Evolutionary conservation across 1,140 invertebrate species (phyloP), one percentile per base, ranked within the genome.

Genomic region (Lepidurus packardi): DNA sequence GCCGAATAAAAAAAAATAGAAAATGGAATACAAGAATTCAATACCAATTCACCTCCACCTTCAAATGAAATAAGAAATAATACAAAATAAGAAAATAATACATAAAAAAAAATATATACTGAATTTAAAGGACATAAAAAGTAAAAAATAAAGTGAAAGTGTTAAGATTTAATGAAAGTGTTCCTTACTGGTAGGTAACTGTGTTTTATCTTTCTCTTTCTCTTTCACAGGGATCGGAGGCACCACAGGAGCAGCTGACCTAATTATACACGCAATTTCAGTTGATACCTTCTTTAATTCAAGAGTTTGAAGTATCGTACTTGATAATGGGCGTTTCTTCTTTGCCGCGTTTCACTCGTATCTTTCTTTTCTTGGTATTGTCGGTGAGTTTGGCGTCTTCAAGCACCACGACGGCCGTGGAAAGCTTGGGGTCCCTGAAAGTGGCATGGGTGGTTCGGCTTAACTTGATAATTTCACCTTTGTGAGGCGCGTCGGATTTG

Each of bases 381-480:
- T 45, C 11, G 13, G 44, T 21, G 53, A 65, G 77, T 44, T 73
- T 43, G 43, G 43, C 77, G 21, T n/a, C 16, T 21, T 74, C 43
- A 25, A 44, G 44, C 43, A 43, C n/a, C 43, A 21, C 43, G 45
- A 42, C 21, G 65, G 43, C 13, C 43, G 77, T 74, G 73, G 43
- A 43, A n/a, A 77, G 77, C 45, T 74, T 73, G 10, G 65, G 16
- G 10, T 45, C 45, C 25, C 24, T n/a, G 16, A 74, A n/a, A 77
- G 41, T 13, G n/a, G n/a, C 8, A 21, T 43, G 13, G 73, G 24
- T 34, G 76, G 47, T 25, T 34, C 73, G 43, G 24, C 74, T 78
- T 65, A 78, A 34, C 43, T 73, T 43, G 42, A 78, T 75, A n/a
- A 78, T 78, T 78, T 78, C 73, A 10, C 78, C 78, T 44, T 74